These are phyloP conservation scores for Phallusia fumigata DNA, from an alignment of 23 tunicate species.

Conservation along the genomic window DNA sequence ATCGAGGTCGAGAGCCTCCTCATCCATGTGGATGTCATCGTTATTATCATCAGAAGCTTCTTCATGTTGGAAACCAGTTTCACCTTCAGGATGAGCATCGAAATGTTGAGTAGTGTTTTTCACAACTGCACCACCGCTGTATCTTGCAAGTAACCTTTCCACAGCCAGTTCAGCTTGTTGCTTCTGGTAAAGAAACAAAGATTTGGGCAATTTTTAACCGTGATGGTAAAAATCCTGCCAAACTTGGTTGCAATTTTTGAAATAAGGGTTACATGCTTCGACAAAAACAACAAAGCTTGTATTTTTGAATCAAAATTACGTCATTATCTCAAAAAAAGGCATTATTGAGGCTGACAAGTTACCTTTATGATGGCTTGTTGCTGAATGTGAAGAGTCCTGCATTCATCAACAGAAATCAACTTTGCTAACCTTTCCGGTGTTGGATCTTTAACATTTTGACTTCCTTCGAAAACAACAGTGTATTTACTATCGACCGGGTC, in stretches of 20 bases:
- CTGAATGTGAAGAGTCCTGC: slow-evolving; percentile 21
- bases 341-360: background rate
- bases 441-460: no score
- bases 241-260: no score
- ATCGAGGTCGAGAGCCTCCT: background rate
- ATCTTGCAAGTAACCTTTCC: background rate
- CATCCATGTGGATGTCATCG: background rate
- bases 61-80: background rate
- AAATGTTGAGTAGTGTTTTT: background rate
- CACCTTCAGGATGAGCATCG: background rate
- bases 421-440: slow-evolving; percentile 15
- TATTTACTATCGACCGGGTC: no score
- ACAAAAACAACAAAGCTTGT: no score
- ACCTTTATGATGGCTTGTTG: slow-evolving; percentile 58
- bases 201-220: no score
- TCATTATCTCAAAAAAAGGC: no score
- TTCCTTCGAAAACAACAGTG: background rate
- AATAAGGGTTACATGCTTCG: no score
- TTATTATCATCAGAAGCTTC: background rate
- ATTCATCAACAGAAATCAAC: slow-evolving; percentile 61
- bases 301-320: no score
- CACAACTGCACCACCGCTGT: background rate
- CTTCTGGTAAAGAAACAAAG: no score
- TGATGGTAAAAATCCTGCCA: no score
- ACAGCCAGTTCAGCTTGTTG: background rate